Evolutionary conservation across 2,113 vertebrate species (phyloP), one percentile per base, ranked within the genome.

Genomic region (Albula glossodonta): DNA sequence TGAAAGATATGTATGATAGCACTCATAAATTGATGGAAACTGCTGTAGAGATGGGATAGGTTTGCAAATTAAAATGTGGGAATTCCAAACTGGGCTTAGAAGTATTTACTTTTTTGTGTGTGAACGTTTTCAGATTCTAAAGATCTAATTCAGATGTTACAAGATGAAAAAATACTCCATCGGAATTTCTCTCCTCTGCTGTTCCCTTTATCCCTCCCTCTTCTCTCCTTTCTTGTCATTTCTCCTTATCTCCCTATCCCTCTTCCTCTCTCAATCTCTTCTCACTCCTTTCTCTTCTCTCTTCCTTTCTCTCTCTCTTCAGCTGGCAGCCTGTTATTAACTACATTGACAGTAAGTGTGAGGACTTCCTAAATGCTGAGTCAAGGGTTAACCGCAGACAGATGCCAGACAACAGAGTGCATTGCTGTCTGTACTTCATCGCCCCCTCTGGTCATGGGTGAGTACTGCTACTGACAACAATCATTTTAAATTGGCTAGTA

Each of bases 381-480:
- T 96, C 96, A 0, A 96, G 97, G 2, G 90, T 97, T 48, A 97
- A 97, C 93, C 89, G 97, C 87, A 96, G 97, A 88, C 97, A 96
- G 92, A 97, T 97, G 87, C 96, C 96, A 90, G 97, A 97, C 87
- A 94, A 96, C 88, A 92, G 97, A 10, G 95, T 97, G 3, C 96
- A 97, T 90, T 97, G 97, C 92, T 97, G 96, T 89, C 95, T 97
- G 79, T 97, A 97, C 89, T 97, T 97, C 92, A 95, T 97, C 5
- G 94, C 96, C 5, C 96, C 96, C 2, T 97, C 96, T 49, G 96
- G 96, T 89, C 93, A 96, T 4, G 96, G 96, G 96, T 97, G 78
- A 25, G 84, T 85, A 85, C 57, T 85, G 78, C 78, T 15, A 15
- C 19, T 0, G 12, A 60, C 11, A 60, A 60, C 12, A 60, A 15